Evolutionary conservation across 1,140 invertebrate genomes (phyloP).

Genomic region (Drosophila malerkotliana): DNA sequence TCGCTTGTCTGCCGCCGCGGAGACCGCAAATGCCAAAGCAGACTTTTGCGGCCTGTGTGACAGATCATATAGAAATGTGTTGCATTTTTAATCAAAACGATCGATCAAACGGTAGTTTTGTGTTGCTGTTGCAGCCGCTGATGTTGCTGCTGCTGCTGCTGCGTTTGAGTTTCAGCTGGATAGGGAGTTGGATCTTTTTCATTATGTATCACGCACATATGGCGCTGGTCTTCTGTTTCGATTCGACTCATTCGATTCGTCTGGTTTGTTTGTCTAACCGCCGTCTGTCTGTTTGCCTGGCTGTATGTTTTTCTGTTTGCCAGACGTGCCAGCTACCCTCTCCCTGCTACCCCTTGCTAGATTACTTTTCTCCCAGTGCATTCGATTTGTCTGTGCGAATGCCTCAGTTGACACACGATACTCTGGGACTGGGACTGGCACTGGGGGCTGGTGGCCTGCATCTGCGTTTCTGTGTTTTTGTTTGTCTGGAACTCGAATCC

Average conservation of each 20-base stretch:
- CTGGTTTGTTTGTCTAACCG: slow-evolving; percentile 40
- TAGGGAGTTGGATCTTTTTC: slow-evolving; percentile 12
- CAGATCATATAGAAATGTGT: slow-evolving; percentile 83
- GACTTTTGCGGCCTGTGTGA: slow-evolving; percentile 73
- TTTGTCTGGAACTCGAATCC: slow-evolving; percentile 26
- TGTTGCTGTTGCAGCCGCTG: slow-evolving; percentile 19
- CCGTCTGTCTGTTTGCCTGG: slow-evolving; percentile 4
- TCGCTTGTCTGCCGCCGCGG: slow-evolving; percentile 62
- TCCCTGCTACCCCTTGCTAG: neutral
- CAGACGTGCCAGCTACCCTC: slow-evolving; percentile 9
- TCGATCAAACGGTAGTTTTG: slow-evolving; percentile 83
- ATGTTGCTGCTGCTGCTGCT: neutral
- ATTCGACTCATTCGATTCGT: slow-evolving; percentile 7
- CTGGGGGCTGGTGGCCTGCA: slow-evolving; percentile 47
- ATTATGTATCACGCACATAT: slow-evolving; percentile 51
- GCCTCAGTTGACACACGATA: slow-evolving; percentile 72
- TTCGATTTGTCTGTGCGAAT: slow-evolving; percentile 66
- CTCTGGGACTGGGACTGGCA: slow-evolving; percentile 17
- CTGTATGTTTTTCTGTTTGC: slow-evolving; percentile 19
- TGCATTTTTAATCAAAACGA: slow-evolving; percentile 83
- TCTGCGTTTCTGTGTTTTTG: slow-evolving; percentile 26
- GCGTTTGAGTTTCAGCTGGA: too few relatives aligned
- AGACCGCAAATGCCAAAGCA: slow-evolving; percentile 41
- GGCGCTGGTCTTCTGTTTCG: slow-evolving; percentile 37
- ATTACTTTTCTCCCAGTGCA: slow-evolving; percentile 35